Evolutionary conservation across 2,797 vertebrate genomes (phyloP).

Genomic region (Trachops cirrhosus): DNA sequence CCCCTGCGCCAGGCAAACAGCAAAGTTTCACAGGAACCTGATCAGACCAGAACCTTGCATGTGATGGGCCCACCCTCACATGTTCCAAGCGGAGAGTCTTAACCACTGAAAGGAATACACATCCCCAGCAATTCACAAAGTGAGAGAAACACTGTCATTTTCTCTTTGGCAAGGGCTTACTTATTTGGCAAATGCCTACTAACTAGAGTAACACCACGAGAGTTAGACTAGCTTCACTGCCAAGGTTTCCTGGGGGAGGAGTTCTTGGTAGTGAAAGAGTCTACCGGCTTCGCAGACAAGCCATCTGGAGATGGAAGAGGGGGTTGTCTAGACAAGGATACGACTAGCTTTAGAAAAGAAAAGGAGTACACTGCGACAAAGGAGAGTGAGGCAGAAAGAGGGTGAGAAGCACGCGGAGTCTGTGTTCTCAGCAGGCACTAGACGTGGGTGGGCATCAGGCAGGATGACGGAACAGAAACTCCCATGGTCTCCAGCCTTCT

Average conservation of each 20-base stretch:
- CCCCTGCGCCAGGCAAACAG: not conserved
- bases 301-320: slow-evolving; percentile 53
- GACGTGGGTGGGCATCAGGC: not conserved
- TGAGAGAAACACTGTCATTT: not conserved
- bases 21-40: not conserved
- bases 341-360: not conserved
- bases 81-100: not conserved
- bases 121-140: not conserved
- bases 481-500: not conserved
- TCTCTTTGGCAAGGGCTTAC: slow-evolving; percentile 25
- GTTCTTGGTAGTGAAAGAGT: not conserved
- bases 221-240: not conserved
- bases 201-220: not conserved
- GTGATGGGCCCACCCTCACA: not conserved
- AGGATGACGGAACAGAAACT: not conserved
- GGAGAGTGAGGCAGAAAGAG: not conserved
- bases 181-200: not conserved
- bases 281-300: slow-evolving; percentile 3
- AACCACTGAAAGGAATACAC: not conserved
- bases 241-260: not conserved
- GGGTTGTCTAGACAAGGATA: slow-evolving; percentile 45
- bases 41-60: not conserved
- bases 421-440: not conserved
- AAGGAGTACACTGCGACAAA: not conserved
- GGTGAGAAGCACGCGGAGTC: not conserved